These are phyloP conservation scores for Trinectes maculatus DNA, from an alignment of 2,113 vertebrate species.

Conservation along the genomic window DNA sequence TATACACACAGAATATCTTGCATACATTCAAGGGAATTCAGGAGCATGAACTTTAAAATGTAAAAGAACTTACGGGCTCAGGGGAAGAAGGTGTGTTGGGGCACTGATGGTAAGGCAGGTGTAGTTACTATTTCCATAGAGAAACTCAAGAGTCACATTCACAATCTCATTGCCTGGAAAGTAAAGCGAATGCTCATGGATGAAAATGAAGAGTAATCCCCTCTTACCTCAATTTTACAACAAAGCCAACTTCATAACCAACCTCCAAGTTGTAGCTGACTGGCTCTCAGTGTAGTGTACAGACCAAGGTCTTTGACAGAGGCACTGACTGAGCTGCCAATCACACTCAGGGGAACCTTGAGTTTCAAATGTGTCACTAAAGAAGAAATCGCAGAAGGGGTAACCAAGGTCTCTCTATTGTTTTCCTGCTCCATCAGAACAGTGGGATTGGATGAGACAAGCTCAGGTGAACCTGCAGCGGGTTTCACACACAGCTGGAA, in stretches of 20 bases:
- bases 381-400: slow-evolving; percentile 24
- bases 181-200: slow-evolving; percentile 1
- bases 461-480: slow-evolving; percentile 39
- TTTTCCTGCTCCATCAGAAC: slow-evolving; percentile 25
- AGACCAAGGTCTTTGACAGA: slow-evolving; percentile 50
- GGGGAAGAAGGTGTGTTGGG: slow-evolving; percentile 68
- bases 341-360: slow-evolving; percentile 68
- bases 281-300: slow-evolving; percentile 57
- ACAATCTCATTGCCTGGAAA: slow-evolving; percentile 57
- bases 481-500: slow-evolving; percentile 72
- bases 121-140: slow-evolving; percentile 43
- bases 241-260: slow-evolving; percentile 5
- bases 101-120: slow-evolving; percentile 78
- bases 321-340: slow-evolving; percentile 10
- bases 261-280: slow-evolving; percentile 77
- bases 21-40: no score
- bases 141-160: slow-evolving; percentile 54
- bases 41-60: slow-evolving; percentile 3
- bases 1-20: slow-evolving; percentile 8
- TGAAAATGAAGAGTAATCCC: slow-evolving; percentile 6
- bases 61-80: slow-evolving; percentile 70
- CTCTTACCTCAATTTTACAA: not conserved
- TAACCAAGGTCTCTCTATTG: slow-evolving; percentile 19
- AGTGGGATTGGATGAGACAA: slow-evolving; percentile 23
- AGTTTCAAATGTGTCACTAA: slow-evolving; percentile 52